phyloP scores from a whole-genome alignment of 2,113 vertebrate genomes.

The Thryonomys swinderianus region DNA sequence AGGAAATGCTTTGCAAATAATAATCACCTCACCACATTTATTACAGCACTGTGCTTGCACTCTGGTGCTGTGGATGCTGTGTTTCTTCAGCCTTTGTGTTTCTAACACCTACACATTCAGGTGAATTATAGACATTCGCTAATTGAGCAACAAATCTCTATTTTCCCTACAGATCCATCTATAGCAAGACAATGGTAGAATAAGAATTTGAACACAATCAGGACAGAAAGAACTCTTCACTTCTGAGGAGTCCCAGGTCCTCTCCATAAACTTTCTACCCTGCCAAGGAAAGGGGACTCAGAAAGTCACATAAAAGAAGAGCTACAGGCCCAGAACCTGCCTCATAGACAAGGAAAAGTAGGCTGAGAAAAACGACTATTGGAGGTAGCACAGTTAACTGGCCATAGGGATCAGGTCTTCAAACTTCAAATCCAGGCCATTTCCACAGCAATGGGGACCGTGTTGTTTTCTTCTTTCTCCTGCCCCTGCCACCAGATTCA shows the following conservation, averaged over 20 bases:
- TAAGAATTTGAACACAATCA: not conserved
- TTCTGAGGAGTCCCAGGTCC: not conserved
- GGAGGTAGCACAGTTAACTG: not conserved
- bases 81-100: conserved; percentile 2
- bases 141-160: conserved; percentile 27
- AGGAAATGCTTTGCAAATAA: not conserved
- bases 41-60: not conserved
- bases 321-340: not conserved
- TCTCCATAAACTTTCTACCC: conserved; percentile 11
- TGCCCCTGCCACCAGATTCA: rapidly evolving
- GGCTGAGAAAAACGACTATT: not conserved
- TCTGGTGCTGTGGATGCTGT: not conserved
- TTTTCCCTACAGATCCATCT: not conserved
- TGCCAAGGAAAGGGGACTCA: not conserved
- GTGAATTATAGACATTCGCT: not conserved
- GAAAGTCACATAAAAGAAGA: not conserved
- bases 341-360: not conserved
- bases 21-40: not conserved
- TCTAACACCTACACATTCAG: not conserved
- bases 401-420: not conserved
- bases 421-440: not conserved
- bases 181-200: not conserved
- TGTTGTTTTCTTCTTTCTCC: not conserved
- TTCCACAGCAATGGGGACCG: not conserved
- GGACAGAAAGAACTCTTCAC: not conserved